Conservation (phyloP, 2,888 invertebrate species). For the Cylloceria caligata region DNA sequence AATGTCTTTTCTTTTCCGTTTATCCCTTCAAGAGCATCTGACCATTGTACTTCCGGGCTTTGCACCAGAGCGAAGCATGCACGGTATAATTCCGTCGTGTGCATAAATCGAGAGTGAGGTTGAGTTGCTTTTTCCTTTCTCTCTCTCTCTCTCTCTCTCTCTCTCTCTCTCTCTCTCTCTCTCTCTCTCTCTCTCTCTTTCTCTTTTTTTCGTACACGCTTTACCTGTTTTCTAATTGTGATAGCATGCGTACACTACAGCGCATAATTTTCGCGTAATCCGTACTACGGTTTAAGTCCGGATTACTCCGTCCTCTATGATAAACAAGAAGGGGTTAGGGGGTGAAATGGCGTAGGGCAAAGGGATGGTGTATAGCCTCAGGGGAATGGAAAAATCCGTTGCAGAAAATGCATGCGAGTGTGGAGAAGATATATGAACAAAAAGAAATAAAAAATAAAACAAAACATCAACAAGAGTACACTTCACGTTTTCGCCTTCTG, state of each 20-base stretch:
- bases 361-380: constrained; percentile 42
- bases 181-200: too few species aligned
- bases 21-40: background rate
- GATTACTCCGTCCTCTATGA: constrained; percentile 65
- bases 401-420: constrained; percentile 42
- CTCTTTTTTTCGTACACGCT: constrained; percentile 53
- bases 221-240: constrained; percentile 66
- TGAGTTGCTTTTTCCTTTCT: background rate
- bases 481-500: background rate
- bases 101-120: constrained; percentile 23
- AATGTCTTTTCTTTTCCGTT: constrained; percentile 14
- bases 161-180: constrained; percentile 29
- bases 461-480: constrained; percentile 7
- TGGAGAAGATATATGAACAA: constrained; percentile 24
- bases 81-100: constrained; percentile 48
- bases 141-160: constrained; percentile 38
- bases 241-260: constrained; percentile 52
- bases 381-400: constrained; percentile 49
- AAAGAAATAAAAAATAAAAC: background rate
- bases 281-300: constrained; percentile 65
- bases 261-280: constrained; percentile 70
- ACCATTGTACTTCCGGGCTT: constrained; percentile 38
- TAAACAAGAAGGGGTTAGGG: constrained; percentile 52
- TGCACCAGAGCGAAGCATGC: constrained; percentile 25
- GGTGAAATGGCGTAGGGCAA: constrained; percentile 36